These are phyloP conservation scores for Scarus forsteni DNA, from an alignment of 2,797 vertebrate genomes.

Conservation along the genomic window DNA sequence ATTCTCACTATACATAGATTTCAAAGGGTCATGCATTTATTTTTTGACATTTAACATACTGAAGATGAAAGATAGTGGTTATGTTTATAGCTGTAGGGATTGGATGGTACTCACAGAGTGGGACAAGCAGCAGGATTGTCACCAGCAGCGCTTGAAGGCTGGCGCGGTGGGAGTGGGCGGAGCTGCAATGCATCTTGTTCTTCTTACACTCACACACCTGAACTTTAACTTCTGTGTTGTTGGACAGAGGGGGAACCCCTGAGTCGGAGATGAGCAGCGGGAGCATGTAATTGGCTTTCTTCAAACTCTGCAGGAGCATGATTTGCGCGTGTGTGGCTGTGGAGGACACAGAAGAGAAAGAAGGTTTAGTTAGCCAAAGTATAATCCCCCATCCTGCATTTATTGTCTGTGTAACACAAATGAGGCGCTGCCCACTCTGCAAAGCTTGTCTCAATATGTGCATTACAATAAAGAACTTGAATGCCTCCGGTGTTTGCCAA, in stretches of 20 bases:
- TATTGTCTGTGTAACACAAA: conserved; percentile 4
- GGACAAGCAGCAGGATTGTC: conserved; percentile 86
- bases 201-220: conserved; percentile 98
- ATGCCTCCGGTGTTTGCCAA: conserved; percentile 18
- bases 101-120: conserved; percentile 88
- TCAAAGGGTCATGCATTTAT: too few species aligned
- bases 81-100: neutral
- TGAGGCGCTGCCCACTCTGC: conserved; percentile 10
- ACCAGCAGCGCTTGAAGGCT: conserved; percentile 80
- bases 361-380: neutral
- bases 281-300: conserved; percentile 96
- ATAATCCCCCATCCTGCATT: neutral
- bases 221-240: conserved; percentile 94
- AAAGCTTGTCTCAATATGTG: conserved; percentile 29
- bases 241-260: conserved; percentile 92
- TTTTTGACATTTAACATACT: neutral
- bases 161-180: conserved; percentile 73
- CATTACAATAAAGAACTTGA: conserved; percentile 3
- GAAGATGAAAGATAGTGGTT: neutral
- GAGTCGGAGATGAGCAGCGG: conserved; percentile 96
- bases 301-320: conserved; percentile 92
- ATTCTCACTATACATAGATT: too few species aligned
- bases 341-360: conserved; percentile 42
- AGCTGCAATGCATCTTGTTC: conserved; percentile 95
- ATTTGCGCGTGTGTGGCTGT: conserved; percentile 95